Base-by-base conservation (phyloP, 1,140 invertebrate genomes). In the Apis laboriosa region DNA sequence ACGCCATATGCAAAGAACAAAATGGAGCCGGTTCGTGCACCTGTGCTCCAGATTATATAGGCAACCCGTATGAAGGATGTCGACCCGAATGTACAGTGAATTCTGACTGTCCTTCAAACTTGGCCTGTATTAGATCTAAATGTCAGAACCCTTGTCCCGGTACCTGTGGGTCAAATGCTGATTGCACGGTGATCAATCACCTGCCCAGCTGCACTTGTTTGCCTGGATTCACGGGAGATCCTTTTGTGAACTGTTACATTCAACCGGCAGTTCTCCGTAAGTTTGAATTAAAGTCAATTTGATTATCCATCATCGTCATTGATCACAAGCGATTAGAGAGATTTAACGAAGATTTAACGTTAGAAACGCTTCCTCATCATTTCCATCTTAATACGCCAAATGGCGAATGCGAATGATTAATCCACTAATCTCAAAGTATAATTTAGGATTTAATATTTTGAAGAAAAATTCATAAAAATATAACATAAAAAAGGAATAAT, bases 21-120 rank as follows among this genome's bases (percentile, higher is more conserved):
- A 93, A 94, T 88, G 90, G 95, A 66, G 87, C 92, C 49, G 93
- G 92, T 9, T 91, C 93, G 13, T 96, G 96, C 90, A 95, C 95
- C 49, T 98, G 97, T 91, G 92, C 96, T 64, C 94, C 95, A 2
- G 95, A 96, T 84, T 97, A 96, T 86, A 94, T 96, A 80, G 97
- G 97, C 11, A 95, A 96, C 90, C 97, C 97, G 0, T 95, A 92
- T 95, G 95, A 86, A 95, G 94, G 96, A 85, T 97, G 97, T 91
- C 95, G 96, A 92, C 97, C 97, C 21, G 97, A 97, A 92, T 98
- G 97, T 92, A 94, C 96, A 12, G 95, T 95, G 85, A 95, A 96
- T 87, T 93, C 95, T 0, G 96, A 97, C 88, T 97, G 97, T 91
- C 90, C 95, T 86, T 90, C 94, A 88, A 80, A 94, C 95, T 86